Conservation (phyloP, 2,113 vertebrate genomes). For the Phainopepla nitens region DNA sequence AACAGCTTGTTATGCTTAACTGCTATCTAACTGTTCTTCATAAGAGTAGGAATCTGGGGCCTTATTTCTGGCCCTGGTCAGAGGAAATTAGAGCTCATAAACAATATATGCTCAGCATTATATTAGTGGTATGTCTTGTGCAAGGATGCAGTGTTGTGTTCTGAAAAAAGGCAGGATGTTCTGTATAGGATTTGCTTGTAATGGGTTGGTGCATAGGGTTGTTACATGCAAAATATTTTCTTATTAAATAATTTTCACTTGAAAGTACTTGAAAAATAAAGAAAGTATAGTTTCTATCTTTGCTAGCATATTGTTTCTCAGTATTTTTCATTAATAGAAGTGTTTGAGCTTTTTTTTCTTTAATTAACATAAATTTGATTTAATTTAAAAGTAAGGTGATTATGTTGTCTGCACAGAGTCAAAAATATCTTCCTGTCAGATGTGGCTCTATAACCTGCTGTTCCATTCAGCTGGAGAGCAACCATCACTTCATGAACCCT, state of each 20-base stretch:
- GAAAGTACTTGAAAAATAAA: not conserved
- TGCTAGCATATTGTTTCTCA: not conserved
- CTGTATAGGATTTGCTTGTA: not conserved
- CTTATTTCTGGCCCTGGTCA: not conserved
- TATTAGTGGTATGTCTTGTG: not conserved
- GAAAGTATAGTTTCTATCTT: not conserved
- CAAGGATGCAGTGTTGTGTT: not conserved
- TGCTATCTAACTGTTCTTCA: not conserved
- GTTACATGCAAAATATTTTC: not conserved
- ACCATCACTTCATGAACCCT: not conserved
- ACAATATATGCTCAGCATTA: not conserved
- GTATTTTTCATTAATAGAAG: not conserved
- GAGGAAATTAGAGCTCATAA: not conserved
- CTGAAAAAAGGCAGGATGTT: not conserved
- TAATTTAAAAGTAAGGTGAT: not conserved
- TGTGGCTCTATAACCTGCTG: not conserved
- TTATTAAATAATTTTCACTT: not conserved
- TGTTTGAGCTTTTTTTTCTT: not conserved
- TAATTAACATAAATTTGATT: not conserved
- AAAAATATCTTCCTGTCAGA: not conserved
- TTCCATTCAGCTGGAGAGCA: not conserved
- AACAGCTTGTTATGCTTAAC: not conserved
- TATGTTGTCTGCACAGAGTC: not conserved
- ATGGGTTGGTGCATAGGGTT: not conserved
- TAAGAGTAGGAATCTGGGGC: not conserved